Percentiles rank a stretch among this genome's conserved stretches.
Evolutionary conservation across 2,113 vertebrate species (phyloP).

Genomic region (Eupsittula cactorum): DNA sequence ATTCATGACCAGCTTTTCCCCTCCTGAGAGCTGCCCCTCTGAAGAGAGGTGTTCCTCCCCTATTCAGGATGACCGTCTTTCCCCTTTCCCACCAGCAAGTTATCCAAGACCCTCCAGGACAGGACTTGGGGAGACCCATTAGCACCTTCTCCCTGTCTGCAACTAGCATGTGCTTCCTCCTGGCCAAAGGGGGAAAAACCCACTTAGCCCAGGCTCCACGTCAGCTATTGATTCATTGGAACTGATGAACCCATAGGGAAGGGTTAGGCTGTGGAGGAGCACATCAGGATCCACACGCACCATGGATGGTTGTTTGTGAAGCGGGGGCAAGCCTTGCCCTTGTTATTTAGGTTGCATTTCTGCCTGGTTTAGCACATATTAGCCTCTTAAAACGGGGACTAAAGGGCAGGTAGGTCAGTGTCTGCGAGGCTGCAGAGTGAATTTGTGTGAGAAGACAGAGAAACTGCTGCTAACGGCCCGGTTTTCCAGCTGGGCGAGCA

Average conservation of each 20-base stretch:
- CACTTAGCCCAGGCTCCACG: neutral
- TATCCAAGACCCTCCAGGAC: neutral
- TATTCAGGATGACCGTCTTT: neutral
- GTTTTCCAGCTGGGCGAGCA: neutral
- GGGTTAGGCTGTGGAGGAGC: neutral
- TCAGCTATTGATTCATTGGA: neutral
- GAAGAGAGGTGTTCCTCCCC: neutral
- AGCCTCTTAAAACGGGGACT: neutral
- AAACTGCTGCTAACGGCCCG: neutral
- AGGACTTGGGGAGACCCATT: neutral
- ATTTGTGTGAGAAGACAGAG: neutral
- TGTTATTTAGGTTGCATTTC: neutral
- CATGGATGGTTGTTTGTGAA: neutral
- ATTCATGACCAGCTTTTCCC: neutral
- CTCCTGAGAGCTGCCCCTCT: neutral
- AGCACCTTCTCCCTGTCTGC: neutral
- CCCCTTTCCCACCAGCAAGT: neutral
- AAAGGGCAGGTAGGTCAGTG: neutral
- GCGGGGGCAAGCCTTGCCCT: rapidly evolving
- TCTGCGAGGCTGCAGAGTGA: neutral
- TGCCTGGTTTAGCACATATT: neutral
- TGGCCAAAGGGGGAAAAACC: neutral
- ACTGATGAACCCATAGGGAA: neutral
- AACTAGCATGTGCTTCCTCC: neutral
- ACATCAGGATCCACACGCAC: neutral